Conservation (phyloP, 2,888 invertebrate species). For the Synanthedon tipuliformis region DNA sequence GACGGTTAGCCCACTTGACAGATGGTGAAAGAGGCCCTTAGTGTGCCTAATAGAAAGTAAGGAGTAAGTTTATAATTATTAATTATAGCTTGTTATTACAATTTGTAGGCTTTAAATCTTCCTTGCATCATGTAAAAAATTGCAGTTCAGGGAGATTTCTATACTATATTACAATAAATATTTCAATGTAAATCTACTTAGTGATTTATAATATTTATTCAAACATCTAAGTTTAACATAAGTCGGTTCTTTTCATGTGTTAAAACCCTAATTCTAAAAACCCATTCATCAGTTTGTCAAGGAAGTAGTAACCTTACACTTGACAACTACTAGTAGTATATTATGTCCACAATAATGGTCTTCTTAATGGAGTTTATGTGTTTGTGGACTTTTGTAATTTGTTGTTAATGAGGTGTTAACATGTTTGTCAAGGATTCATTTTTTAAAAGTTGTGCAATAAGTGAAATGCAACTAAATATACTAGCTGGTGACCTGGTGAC, state of each 20-base stretch:
- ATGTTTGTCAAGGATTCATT: not conserved
- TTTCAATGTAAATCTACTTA: not conserved
- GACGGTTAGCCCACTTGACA: too few species aligned
- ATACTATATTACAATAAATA: not conserved
- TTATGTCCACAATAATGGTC: not conserved
- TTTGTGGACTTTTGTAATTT: not conserved
- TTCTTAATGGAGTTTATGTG: not conserved
- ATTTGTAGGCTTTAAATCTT: too few species aligned
- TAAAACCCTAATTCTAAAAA: conserved; percentile 1
- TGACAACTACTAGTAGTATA: conserved; percentile 6
- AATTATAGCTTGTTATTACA: too few species aligned
- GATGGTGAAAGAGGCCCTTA: too few species aligned
- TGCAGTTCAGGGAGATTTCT: too few species aligned
- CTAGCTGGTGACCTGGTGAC: too few species aligned
- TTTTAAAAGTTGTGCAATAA: too few species aligned
- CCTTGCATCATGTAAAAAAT: too few species aligned
- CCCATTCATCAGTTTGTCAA: conserved; percentile 17
- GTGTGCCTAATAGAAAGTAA: too few species aligned
- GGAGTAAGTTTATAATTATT: too few species aligned
- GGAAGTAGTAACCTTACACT: conserved; percentile 16
- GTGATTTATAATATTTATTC: not conserved
- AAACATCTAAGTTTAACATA: not conserved
- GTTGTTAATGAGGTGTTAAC: not conserved
- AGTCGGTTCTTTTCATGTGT: conserved; percentile 9
- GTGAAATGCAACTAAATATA: too few species aligned